Base-by-base conservation (phyloP, 2,113 vertebrate species). In the Larimichthys crocea region DNA sequence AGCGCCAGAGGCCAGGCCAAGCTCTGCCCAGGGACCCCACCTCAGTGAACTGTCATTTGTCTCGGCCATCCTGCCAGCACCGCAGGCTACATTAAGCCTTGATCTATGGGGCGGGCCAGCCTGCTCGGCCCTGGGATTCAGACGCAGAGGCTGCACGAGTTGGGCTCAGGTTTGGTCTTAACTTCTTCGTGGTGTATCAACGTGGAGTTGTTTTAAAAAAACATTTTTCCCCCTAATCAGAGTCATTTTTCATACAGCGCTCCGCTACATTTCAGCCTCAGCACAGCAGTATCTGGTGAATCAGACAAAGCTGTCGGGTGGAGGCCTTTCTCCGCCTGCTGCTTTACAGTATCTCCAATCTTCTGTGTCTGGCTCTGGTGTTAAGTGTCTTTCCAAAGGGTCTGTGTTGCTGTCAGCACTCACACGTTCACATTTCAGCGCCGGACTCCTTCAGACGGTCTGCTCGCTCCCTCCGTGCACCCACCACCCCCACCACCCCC, bases 11-110 rank as follows among this genome's bases (percentile, higher is more conserved):
- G 87, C 85, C 83, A 74, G 79, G 70, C 84, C 71, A 10, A 75
- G 69, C 79, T 80, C 76, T 64, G 83, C 87, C 84, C 79, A 63
- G 91, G 91, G 93, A 93, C 86, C 55, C 70, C 88, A 92, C 90
- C 91, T 86, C 76, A 1, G 40, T 89, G 88, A 90, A 88, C 90
- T 89, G 89, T 92, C 92, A 90, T 94, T 91, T 92, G 89, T 94
- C 89, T 90, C 29, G 53, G 86, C 85, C 87, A 65, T 91, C 71
- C 85, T 29, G 17, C 52, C 80, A 74, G 77, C 29, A 40, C 92
- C 59, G 48, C 66, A 0, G 88, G 93, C 90, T 87, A 79, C 85
- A 75, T 92, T 89, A 91, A 92, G 91, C 85, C 85, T 87, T 94
- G 90, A 93, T 94, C 78, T 92, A 92, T 87, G 91, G 88, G 79